Percentiles rank a stretch among this genome's conserved stretches.
Evolutionary conservation across 1,140 invertebrate genomes (phyloP).

Genomic region (Zophobas morio): DNA sequence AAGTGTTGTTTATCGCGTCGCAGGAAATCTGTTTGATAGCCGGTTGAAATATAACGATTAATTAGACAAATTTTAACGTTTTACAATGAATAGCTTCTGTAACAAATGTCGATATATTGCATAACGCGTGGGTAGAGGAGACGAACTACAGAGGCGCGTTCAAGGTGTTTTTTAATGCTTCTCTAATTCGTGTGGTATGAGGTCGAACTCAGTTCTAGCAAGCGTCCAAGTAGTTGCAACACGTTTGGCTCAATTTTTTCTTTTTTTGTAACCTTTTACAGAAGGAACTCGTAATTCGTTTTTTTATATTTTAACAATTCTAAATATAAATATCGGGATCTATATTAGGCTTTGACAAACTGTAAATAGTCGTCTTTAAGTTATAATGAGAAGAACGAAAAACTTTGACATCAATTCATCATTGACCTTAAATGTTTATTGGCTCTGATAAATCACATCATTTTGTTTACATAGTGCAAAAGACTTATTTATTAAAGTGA

Average conservation of each 20-base stretch:
- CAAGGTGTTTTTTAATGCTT: slow-evolving; percentile 45
- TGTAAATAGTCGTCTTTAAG: slow-evolving; percentile 31
- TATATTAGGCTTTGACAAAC: slow-evolving; percentile 42
- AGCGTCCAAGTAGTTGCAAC: background rate
- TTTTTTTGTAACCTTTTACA: too few relatives aligned
- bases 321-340: slow-evolving; percentile 30
- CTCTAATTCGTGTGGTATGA: slow-evolving; percentile 42
- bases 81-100: slow-evolving; percentile 1
- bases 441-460: slow-evolving; percentile 44
- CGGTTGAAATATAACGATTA: slow-evolving; percentile 14
- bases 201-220: slow-evolving; percentile 23
- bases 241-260: background rate
- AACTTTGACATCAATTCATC: slow-evolving; percentile 46
- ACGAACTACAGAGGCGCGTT: slow-evolving; percentile 43
- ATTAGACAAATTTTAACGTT: slow-evolving; percentile 19
- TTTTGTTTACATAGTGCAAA: slow-evolving; percentile 47
- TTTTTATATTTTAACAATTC: slow-evolving; percentile 2
- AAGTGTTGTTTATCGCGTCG: background rate
- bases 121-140: slow-evolving; percentile 38
- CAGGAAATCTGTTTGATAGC: slow-evolving; percentile 9
- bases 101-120: slow-evolving; percentile 40
- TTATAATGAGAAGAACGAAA: slow-evolving; percentile 36
- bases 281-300: background rate
- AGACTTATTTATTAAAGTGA: slow-evolving; percentile 43
- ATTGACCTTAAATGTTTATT: slow-evolving; percentile 49